Evolutionary conservation across 2,888 invertebrate genomes (phyloP).

Genomic region (Noctua janthe): DNA sequence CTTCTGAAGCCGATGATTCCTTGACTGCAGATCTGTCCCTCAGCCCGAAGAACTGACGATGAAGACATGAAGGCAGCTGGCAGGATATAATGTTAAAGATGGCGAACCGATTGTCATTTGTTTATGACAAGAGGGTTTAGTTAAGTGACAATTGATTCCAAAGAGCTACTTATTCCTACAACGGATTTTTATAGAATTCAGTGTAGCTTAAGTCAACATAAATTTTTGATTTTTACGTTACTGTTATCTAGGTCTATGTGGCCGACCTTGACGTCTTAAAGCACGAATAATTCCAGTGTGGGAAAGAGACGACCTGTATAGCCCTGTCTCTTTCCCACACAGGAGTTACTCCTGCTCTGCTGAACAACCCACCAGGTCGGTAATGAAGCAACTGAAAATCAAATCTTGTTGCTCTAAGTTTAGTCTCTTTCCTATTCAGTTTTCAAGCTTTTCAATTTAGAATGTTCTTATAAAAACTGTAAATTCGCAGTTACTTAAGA

Average conservation of each 20-base stretch:
- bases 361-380: too few relatives aligned
- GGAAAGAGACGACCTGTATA: too few relatives aligned
- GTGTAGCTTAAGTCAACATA: not conserved
- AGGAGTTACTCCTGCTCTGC: too few relatives aligned
- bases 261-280: too few relatives aligned
- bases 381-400: not conserved
- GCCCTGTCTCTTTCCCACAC: too few relatives aligned
- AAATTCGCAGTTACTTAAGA: not conserved
- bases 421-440: not conserved
- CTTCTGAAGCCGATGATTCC: not conserved
- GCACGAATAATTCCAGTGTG: too few relatives aligned
- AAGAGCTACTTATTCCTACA: not conserved
- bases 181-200: not conserved
- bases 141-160: not conserved
- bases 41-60: not conserved
- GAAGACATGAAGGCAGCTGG: not conserved
- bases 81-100: not conserved
- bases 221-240: not conserved
- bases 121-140: not conserved
- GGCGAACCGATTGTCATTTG: not conserved
- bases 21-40: not conserved
- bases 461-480: not conserved
- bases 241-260: not conserved
- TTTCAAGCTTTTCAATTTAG: not conserved
- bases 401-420: not conserved